phyloP scores from a whole-genome alignment of 2,888 invertebrate genomes.

The Lasius fuliginosus region DNA sequence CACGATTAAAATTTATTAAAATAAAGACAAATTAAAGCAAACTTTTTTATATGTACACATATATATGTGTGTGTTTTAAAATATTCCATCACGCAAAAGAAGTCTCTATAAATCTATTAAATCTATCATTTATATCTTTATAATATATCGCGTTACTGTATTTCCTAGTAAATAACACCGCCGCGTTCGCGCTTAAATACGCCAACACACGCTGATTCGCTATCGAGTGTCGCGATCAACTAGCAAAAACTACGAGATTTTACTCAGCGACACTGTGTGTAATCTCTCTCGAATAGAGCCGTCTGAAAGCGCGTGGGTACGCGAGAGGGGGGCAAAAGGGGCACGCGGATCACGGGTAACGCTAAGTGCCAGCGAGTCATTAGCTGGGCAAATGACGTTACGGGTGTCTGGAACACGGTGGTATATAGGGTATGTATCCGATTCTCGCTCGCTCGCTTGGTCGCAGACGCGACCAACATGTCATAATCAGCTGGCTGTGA shows the following conservation, averaged over 20 bases:
- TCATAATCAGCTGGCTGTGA: constrained; percentile 86
- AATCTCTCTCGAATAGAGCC: constrained; percentile 57
- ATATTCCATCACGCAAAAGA: no score
- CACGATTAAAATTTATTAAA: not conserved
- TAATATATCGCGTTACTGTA: not conserved
- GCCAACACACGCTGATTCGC: constrained; percentile 19
- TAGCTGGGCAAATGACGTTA: constrained; percentile 85
- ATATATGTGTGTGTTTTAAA: no score
- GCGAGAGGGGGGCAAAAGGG: constrained; percentile 57
- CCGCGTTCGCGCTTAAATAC: not conserved
- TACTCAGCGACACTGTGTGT: constrained; percentile 41
- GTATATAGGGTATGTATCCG: constrained; percentile 77
- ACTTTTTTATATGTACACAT: not conserved
- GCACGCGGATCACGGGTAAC: constrained; percentile 26
- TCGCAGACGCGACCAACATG: constrained; percentile 83
- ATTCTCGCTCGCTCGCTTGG: constrained; percentile 47
- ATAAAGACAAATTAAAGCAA: not conserved
- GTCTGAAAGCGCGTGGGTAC: constrained; percentile 65
- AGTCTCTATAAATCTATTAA: no score
- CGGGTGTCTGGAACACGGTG: constrained; percentile 83
- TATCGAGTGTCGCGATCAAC: constrained; percentile 47
- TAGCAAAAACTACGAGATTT: constrained; percentile 22
- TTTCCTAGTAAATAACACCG: not conserved
- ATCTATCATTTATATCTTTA: not conserved
- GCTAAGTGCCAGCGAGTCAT: constrained; percentile 84